Percentiles rank a stretch among this genome's conserved stretches.
Conservation (phyloP, 2,888 invertebrate species). For the Sisyra nigra region DNA sequence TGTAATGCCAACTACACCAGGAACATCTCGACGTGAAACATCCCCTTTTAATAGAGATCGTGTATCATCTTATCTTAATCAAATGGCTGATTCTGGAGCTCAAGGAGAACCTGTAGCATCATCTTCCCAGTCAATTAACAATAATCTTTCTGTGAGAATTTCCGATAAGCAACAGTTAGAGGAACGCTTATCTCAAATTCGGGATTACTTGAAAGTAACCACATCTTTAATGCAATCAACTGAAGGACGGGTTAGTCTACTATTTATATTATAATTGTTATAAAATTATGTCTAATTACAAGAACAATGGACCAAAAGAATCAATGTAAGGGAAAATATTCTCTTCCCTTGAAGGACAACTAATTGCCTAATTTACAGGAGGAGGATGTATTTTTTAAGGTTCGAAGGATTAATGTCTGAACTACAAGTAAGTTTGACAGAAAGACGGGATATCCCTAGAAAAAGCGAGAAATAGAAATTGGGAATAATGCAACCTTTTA, state of each 20-base stretch:
- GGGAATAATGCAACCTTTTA: too few species aligned
- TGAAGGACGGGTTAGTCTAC: constrained; percentile 43
- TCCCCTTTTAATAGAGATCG: constrained; percentile 1
- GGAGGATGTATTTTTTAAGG: too few species aligned
- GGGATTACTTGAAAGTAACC: constrained; percentile 55
- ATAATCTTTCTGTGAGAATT: not conserved
- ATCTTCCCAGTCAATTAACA: not conserved
- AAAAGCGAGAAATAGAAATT: too few species aligned
- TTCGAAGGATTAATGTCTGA: too few species aligned
- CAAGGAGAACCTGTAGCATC: not conserved
- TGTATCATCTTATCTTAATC: not conserved
- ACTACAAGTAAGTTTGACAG: too few species aligned
- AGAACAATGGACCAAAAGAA: too few species aligned
- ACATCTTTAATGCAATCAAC: constrained; percentile 52
- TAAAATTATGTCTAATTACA: too few species aligned
- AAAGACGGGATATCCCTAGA: too few species aligned
- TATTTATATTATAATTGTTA: not conserved
- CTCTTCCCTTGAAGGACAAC: too few species aligned
- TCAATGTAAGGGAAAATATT: too few species aligned
- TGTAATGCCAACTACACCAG: constrained; percentile 8
- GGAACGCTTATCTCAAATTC: constrained; percentile 49
- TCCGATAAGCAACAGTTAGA: constrained; percentile 48
- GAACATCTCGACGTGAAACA: constrained; percentile 1
- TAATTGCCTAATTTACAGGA: too few species aligned
- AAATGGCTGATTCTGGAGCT: not conserved